phyloP scores from a whole-genome alignment of 2,888 invertebrate genomes.

The Lepidochrysops patricia region DNA sequence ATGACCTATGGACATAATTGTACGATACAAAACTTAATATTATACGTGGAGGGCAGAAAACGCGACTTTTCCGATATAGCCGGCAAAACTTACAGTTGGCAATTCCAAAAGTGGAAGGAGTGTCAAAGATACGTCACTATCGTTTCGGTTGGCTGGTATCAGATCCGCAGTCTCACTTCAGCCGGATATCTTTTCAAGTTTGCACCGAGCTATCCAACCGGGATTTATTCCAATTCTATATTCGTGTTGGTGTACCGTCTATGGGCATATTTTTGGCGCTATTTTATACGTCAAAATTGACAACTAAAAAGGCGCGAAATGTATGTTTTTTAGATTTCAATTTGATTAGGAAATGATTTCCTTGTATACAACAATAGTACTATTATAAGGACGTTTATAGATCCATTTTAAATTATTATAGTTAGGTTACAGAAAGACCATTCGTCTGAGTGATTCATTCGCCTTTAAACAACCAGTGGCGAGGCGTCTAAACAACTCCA shows the following conservation, averaged over 20 bases:
- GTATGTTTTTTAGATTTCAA: no score
- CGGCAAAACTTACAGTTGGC: neutral
- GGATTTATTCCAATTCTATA: conserved; percentile 2
- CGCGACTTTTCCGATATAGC: neutral
- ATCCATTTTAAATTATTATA: no score
- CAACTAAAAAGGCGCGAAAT: neutral
- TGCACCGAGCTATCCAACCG: neutral
- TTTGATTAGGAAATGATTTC: no score
- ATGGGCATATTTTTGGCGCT: neutral
- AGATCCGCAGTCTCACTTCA: neutral
- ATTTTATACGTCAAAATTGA: neutral
- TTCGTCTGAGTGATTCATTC: no score
- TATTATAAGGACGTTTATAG: no score
- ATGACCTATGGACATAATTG: no score
- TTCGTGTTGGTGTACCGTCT: neutral
- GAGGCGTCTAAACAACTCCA: no score
- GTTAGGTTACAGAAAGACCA: no score
- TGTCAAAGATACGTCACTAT: conserved; percentile 2
- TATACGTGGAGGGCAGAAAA: no score
- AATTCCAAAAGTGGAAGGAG: neutral
- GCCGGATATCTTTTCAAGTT: conserved; percentile 1
- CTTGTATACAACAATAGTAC: no score
- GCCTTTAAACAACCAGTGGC: no score
- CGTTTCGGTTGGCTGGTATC: conserved; percentile 2
- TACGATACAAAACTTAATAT: no score